Conservation (phyloP, 2,113 vertebrate genomes). For the Saimiri boliviensis region DNA sequence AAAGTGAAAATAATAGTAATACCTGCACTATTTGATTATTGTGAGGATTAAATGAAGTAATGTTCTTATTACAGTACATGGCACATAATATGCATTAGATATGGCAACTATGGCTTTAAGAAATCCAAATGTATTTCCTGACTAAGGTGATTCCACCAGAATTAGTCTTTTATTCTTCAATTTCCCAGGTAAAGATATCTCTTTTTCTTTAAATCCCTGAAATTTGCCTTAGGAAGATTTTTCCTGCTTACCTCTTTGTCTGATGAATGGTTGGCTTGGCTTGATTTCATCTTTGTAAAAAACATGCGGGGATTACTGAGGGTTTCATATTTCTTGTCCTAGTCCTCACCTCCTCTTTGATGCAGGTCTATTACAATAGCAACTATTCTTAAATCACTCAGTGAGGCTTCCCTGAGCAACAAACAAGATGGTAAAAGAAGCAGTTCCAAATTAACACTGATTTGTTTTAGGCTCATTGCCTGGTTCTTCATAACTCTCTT, state of each 20-base stretch:
- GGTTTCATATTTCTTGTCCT: not conserved
- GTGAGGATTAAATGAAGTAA: not conserved
- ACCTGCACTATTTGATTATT: not conserved
- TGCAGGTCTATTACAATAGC: not conserved
- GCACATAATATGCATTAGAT: not conserved
- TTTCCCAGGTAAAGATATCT: not conserved
- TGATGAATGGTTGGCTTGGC: not conserved
- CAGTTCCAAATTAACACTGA: not conserved
- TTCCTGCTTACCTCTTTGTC: not conserved
- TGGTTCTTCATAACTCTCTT: not conserved
- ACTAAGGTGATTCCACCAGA: not conserved
- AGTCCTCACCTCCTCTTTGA: not conserved
- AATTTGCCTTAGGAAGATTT: not conserved
- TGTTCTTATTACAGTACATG: not conserved
- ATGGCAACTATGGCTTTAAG: not conserved
- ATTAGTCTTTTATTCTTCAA: not conserved
- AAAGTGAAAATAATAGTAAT: not conserved
- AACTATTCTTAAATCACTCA: not conserved
- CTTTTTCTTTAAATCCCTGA: not conserved
- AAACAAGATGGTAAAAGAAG: not conserved
- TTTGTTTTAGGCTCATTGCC: not conserved
- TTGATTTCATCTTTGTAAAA: not conserved
- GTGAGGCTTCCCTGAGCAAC: not conserved
- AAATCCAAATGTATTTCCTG: not conserved
- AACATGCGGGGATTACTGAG: not conserved